phyloP scores from a whole-genome alignment of 2,888 invertebrate genomes.

The Yponomeuta malinellus region DNA sequence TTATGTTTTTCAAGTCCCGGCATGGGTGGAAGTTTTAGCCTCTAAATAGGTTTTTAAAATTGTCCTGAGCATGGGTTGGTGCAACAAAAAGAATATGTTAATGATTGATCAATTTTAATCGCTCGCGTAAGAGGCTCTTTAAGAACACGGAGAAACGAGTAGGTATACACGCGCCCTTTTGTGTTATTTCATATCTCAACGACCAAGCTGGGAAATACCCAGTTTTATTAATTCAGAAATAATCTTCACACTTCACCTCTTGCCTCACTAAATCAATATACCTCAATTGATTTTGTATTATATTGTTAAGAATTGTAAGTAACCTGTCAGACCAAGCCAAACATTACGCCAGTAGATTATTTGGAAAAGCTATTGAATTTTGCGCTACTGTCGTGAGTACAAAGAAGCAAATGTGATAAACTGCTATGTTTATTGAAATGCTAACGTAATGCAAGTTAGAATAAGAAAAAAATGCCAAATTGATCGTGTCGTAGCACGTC shows the following conservation, averaged over 20 bases:
- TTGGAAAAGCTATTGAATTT: too few species aligned
- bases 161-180: background rate
- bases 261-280: background rate
- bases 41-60: too few species aligned
- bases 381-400: too few species aligned
- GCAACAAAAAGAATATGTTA: too few species aligned
- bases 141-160: background rate
- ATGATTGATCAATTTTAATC: too few species aligned
- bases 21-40: too few species aligned
- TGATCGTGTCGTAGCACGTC: conserved; percentile 15
- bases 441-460: background rate
- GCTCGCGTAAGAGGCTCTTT: too few species aligned
- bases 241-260: conserved; percentile 3
- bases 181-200: background rate
- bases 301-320: background rate
- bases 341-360: background rate
- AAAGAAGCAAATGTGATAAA: too few species aligned
- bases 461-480: conserved; percentile 19
- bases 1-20: too few species aligned
- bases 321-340: background rate
- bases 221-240: background rate
- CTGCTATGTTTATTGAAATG: too few species aligned
- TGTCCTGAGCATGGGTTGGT: too few species aligned
- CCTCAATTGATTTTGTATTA: background rate
- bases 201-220: conserved; percentile 2